Evolutionary conservation across 2,797 vertebrate species (phyloP), one percentile per base, ranked within the genome.

Genomic region (Lacerta viridis): DNA sequence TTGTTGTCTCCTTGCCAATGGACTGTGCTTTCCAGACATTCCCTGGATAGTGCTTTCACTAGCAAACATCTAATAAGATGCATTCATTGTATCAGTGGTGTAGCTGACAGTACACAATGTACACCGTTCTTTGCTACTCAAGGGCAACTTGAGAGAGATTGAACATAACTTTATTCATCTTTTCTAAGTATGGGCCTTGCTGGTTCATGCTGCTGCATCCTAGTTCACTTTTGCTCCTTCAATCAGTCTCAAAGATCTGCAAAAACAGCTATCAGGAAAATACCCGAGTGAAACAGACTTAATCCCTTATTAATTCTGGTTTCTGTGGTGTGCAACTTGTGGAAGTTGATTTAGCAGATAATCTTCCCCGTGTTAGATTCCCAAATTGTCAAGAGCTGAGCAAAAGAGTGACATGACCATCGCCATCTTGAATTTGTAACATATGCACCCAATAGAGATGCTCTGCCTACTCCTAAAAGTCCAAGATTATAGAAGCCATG

Each of bases 11-110:
- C 7, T 59, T 89, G n/a, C 29, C 20, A 74, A 75, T 9, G 10
- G 33, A 9, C 23, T 10, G 2, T 64, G 5, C 3, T 78, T 83
- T 86, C 33, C 7, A 13, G 43, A 20, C 18, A 43, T 77, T 83
- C 41, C 72, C 39, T 66, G 61, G 27, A 41, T 39, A 39, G n/a
- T 36, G 17, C 6, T 64, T 39, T 66, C 9, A 66, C 41, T 15
- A 39, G 46, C 33, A 81, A 85, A 64, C 41, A 55, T 68, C 29
- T 29, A 46, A 43, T 55, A 90, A 89, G 3, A 71, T 43, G 61
- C n/a, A 78, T 39, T 27, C 33, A 76, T 36, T 76, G 10, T 66
- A 50, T 66, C 10, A n/a, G 23, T 50, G 68, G 39, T 75, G 18
- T 46, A 41, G 29, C 55, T 68, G 41, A 43, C 7, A 87, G 39